Evolutionary conservation across 2,888 invertebrate species (phyloP), one percentile per base, ranked within the genome.

Genomic region (Seira musarum): DNA sequence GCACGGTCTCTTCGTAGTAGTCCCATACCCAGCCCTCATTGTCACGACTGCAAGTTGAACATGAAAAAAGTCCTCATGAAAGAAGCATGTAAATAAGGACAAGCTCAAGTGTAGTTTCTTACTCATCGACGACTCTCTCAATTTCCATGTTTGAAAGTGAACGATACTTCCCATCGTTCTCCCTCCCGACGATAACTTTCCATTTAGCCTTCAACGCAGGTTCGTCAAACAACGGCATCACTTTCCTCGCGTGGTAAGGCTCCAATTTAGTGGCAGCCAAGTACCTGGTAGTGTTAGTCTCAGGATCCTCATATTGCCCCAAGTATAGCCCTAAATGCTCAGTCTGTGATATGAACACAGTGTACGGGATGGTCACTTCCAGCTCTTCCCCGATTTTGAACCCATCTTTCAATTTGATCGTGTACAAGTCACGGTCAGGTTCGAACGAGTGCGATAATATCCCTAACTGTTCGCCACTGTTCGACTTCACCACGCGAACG

Each of bases 171-270:
- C 21, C 24, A 6, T 61, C 24, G 19, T 22, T 15, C 15, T 21
- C 35, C 17, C 70, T 57, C 25, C 65, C 78, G 17, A 61, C 67
- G 3, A 64, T 66, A 17, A 84, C 66, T 19, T 57, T 75, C 83
- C 83, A 83, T 8, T 30, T 69, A 6, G 86, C 85, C 63, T 86
- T 86, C 49, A 83, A n/a, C 3, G 61, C 68, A 2, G 86, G 84
- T 30, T 86, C 84, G 71, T 85, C 84, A 65, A 83, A 84, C 21
- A 78, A 80, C 5, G 84, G 84, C 13, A 82, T 75, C 17, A 82
- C 82, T 53, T 77, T 64, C 15, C 84, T 46, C 0, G 84, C 84
- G 40, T 85, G 83, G 10, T 83, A 80, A 0, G 84, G 79, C 35
- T 85, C 83, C 65, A 84, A 83, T 71, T 85, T 83, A 1, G 85